Percentiles rank a stretch among this genome's conserved stretches.
Conservation (phyloP, 2,797 vertebrate species). For the Brotula barbata region DNA sequence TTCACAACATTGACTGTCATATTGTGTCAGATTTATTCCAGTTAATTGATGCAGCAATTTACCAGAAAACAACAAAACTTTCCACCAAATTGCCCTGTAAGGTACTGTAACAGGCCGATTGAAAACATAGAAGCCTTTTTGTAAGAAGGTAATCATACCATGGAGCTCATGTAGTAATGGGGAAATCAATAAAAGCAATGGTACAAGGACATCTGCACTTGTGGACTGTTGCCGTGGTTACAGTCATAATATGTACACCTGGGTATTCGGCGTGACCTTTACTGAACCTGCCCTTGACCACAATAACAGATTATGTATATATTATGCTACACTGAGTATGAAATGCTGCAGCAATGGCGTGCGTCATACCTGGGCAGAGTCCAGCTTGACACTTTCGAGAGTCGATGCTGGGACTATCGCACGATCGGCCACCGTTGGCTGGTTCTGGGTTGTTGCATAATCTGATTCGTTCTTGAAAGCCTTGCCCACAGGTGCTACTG, state of each 20-base stretch:
- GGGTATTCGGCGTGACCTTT: no score
- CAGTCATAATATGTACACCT: background rate
- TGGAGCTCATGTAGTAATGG: background rate
- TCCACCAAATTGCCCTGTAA: no score
- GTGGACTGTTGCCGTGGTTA: background rate
- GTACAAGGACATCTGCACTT: background rate
- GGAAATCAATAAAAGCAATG: background rate
- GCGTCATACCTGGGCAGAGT: slow-evolving; percentile 79
- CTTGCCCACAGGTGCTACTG: slow-evolving; percentile 75
- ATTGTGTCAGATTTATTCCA: no score
- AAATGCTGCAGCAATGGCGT: background rate
- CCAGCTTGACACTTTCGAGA: slow-evolving; percentile 78
- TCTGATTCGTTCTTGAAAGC: slow-evolving; percentile 76
- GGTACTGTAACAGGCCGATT: no score
- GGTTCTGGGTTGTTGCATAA: slow-evolving; percentile 80
- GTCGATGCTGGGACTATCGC: slow-evolving; percentile 74
- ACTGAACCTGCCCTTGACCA: no score
- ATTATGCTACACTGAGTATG: background rate
- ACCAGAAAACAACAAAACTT: no score
- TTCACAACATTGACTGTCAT: no score
- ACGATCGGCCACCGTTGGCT: slow-evolving; percentile 77
- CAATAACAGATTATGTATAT: no score
- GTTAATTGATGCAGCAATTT: no score
- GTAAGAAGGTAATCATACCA: background rate
- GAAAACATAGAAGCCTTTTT: no score